These are phyloP conservation scores for Quadriops clusia DNA, from an alignment of 2,888 invertebrate species.

Conservation along the genomic window DNA sequence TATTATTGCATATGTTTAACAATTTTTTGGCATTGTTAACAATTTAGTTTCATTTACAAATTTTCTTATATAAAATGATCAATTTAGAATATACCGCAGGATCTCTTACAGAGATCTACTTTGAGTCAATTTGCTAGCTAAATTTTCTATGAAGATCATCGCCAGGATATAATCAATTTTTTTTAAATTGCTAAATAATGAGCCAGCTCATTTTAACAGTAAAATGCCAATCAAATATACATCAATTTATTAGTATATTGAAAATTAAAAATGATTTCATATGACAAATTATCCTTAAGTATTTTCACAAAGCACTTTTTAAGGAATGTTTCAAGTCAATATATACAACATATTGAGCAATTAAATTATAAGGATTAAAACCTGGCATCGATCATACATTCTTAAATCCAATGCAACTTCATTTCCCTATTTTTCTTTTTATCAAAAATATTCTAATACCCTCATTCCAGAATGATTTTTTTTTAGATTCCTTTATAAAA, in stretches of 20 bases:
- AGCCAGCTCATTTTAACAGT: conserved; percentile 24
- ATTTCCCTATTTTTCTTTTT: conserved; percentile 12
- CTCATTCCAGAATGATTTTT: conserved; percentile 14
- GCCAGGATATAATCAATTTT: background rate
- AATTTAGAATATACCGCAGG: conserved; percentile 25
- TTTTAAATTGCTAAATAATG: conserved; percentile 10
- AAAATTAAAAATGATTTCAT: no score
- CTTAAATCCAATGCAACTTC: conserved; percentile 4
- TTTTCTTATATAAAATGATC: conserved; percentile 20
- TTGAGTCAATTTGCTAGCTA: background rate
- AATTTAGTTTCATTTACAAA: conserved; percentile 20
- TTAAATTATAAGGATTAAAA: no score
- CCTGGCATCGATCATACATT: no score
- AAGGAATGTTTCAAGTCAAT: no score
- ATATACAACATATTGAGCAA: no score
- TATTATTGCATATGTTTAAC: conserved; percentile 27
- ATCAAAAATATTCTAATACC: conserved; percentile 23
- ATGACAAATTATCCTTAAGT: no score
- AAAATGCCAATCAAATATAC: no score
- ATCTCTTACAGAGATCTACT: conserved; percentile 1
- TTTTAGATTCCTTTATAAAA: conserved; percentile 13
- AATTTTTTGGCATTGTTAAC: conserved; percentile 28
- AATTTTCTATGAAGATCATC: background rate
- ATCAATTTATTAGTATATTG: no score
- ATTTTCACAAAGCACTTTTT: no score